A percentile compares a stretch with the other conserved stretches of the same genome.
These are phyloP conservation scores for Drosophila siamana DNA, from an alignment of 2,888 invertebrate genomes.

Conservation along the genomic window DNA sequence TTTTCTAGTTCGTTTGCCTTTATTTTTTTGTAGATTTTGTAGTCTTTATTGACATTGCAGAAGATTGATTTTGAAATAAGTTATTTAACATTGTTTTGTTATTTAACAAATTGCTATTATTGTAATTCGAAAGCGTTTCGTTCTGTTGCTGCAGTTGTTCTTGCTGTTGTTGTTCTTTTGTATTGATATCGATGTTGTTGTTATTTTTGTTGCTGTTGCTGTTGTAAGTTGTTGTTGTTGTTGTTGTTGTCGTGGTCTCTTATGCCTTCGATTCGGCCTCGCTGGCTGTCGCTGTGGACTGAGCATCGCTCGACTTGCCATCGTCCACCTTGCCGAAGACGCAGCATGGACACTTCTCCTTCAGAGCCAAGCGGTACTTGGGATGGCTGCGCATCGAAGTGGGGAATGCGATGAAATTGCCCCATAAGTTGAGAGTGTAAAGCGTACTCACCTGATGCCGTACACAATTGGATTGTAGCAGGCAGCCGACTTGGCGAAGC, in stretches of 20 bases:
- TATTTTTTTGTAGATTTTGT: conserved; percentile 69
- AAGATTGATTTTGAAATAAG: conserved; percentile 55
- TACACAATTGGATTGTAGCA: conserved; percentile 96
- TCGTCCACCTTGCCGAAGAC: conserved; percentile 84
- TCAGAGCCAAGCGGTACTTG: conserved; percentile 87
- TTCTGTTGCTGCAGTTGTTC: conserved; percentile 83
- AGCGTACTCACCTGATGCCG: conserved; percentile 90
- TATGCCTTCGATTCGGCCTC: conserved; percentile 84
- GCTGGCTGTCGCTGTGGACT: conserved; percentile 83
- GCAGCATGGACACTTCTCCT: conserved; percentile 88
- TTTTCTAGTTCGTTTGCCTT: conserved; percentile 81
- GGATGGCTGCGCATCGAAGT: conserved; percentile 86
- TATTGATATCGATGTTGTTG: conserved; percentile 58
- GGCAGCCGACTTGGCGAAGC: conserved; percentile 96
- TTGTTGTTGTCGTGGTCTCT: conserved; percentile 53
- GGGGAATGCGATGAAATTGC: not conserved
- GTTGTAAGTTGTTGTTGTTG: conserved; percentile 46
- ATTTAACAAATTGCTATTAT: conserved; percentile 68
- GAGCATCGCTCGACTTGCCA: conserved; percentile 82
- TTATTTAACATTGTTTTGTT: conserved; percentile 61
- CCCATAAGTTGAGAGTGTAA: not conserved
- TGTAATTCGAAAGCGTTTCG: conserved; percentile 81
- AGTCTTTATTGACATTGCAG: conserved; percentile 83
- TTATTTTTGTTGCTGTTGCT: conserved; percentile 54
- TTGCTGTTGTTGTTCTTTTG: conserved; percentile 70